These are phyloP conservation scores for Sebastes wilsoni DNA, from an alignment of 2,797 vertebrate species.

Conservation along the genomic window DNA sequence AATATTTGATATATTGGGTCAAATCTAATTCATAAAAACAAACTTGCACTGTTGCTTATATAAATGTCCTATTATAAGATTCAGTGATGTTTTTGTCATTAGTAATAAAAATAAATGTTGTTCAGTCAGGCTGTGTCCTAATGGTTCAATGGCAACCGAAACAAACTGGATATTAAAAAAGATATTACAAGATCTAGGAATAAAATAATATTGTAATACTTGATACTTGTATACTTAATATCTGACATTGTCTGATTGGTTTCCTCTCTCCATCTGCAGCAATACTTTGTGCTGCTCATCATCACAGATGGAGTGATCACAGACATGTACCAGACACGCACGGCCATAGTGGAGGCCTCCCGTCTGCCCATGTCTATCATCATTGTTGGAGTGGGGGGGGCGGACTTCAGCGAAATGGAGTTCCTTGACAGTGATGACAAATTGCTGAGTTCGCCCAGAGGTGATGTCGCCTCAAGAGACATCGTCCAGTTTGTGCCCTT, in stretches of 20 bases:
- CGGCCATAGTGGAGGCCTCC: slow-evolving; percentile 91
- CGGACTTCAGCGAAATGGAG: slow-evolving; percentile 94
- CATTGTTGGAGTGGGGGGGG: slow-evolving; percentile 93
- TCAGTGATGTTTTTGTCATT: not conserved
- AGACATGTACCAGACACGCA: slow-evolving; percentile 91
- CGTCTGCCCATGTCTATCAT: slow-evolving; percentile 97
- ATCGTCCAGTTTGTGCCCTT: slow-evolving; percentile 99
- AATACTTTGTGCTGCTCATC: slow-evolving; percentile 95
- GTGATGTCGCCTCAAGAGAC: slow-evolving; percentile 88
- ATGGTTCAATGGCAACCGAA: not conserved
- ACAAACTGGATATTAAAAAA: not conserved
- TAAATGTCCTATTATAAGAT: not conserved
- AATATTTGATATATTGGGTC: not conserved
- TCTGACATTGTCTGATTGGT: not conserved
- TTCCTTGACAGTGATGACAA: slow-evolving; percentile 93
- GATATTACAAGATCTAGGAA: not conserved
- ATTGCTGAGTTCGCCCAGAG: slow-evolving; percentile 80
- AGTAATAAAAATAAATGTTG: not conserved
- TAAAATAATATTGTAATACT: not conserved
- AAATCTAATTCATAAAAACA: not conserved
- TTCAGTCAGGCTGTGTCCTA: not conserved
- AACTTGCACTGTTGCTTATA: not conserved
- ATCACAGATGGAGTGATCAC: slow-evolving; percentile 98
- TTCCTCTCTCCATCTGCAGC: slow-evolving; percentile 73
- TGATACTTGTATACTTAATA: not conserved